A percentile compares a stretch with the other conserved stretches of the same genome.
phyloP scores from a whole-genome alignment of 2,888 invertebrate species.

The Oscheius sp. region DNA sequence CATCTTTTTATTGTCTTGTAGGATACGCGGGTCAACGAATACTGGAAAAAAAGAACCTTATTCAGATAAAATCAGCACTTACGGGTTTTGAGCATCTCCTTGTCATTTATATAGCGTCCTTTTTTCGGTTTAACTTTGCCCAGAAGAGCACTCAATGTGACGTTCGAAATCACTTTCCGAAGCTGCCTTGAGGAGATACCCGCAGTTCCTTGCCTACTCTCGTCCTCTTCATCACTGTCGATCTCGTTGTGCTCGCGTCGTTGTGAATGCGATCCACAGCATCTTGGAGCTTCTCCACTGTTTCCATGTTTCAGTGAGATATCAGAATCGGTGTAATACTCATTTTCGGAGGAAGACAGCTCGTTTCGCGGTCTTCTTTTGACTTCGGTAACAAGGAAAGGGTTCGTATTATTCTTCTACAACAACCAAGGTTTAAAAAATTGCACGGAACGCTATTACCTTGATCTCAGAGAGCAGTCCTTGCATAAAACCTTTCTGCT shows the following conservation, averaged over 20 bases:
- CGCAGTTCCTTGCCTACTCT: too few species aligned
- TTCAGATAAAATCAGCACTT: neutral
- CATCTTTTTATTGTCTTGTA: constrained; percentile 13
- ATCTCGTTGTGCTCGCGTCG: too few species aligned
- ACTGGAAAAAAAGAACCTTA: neutral
- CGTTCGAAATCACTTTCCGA: too few species aligned
- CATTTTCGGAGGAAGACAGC: neutral
- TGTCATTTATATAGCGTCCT: constrained; percentile 22
- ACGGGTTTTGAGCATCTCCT: constrained; percentile 18
- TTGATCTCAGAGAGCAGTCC: neutral
- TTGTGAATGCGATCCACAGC: too few species aligned
- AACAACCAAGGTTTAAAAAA: too few species aligned
- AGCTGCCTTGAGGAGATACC: too few species aligned
- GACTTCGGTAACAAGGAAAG: neutral
- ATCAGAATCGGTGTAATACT: neutral
- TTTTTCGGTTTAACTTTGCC: constrained; percentile 13
- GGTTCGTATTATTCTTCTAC: neutral
- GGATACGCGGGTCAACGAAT: constrained; percentile 6
- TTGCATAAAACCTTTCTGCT: neutral
- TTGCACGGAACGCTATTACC: neutral
- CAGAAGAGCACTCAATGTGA: neutral
- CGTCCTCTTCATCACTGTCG: too few species aligned
- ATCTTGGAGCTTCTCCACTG: too few species aligned
- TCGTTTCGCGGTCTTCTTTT: neutral
- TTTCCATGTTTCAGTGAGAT: too few species aligned